Evolutionary conservation across 2,888 invertebrate genomes (phyloP).

Genomic region (Drosophila fungiperda): DNA sequence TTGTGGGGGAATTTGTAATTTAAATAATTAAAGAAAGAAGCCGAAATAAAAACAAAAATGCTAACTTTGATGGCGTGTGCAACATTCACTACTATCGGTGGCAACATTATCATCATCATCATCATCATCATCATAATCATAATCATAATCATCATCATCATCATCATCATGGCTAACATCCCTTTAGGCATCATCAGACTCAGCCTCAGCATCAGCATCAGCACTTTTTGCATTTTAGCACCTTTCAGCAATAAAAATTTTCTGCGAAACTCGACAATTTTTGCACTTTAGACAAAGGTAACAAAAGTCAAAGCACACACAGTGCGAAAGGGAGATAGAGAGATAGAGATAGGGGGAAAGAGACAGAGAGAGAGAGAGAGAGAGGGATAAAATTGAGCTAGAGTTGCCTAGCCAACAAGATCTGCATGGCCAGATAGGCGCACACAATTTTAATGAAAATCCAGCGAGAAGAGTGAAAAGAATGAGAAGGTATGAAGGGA

Average conservation of each 20-base stretch:
- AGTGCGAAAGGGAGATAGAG: conserved; percentile 9
- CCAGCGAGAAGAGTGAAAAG: conserved; percentile 26
- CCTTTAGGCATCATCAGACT: conserved; percentile 12
- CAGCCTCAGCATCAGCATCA: conserved; percentile 57
- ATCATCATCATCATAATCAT: conserved; percentile 10
- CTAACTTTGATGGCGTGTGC: too few relatives aligned
- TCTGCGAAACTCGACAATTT: conserved; percentile 77
- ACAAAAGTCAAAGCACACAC: conserved; percentile 55
- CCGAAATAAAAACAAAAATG: background rate
- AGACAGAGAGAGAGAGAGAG: background rate
- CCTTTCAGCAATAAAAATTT: conserved; percentile 77
- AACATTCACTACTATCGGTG: conserved; percentile 22
- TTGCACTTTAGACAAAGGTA: conserved; percentile 78
- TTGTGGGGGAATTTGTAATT: conserved; percentile 69
- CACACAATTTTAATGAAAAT: conserved; percentile 77
- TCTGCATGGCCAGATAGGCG: conserved; percentile 65
- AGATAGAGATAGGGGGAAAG: background rate
- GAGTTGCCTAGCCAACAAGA: conserved; percentile 63
- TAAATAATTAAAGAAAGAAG: conserved; percentile 74
- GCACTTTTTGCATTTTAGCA: conserved; percentile 79
- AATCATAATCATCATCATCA: conserved; percentile 17
- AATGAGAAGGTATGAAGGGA: conserved; percentile 27
- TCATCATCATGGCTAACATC: conserved; percentile 23
- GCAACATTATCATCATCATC: conserved; percentile 6
- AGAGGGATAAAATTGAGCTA: conserved; percentile 20